Evolutionary conservation across 1,140 invertebrate genomes (phyloP), one percentile per base, ranked within the genome.

Genomic region (Platyscapa corneri): DNA sequence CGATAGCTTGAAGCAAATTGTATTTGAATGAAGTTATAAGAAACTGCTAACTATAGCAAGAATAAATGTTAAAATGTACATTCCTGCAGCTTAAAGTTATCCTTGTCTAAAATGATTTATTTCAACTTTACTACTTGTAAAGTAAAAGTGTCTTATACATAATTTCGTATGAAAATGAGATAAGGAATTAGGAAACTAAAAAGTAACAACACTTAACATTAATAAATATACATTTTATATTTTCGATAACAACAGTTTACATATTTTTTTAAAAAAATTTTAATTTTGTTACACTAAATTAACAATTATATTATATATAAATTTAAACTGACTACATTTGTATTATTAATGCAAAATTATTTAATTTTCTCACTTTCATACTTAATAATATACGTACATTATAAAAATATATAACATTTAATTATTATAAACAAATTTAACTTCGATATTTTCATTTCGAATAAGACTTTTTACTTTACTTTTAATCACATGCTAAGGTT

Each of bases 41-140:
- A 86, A 82, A 86, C 86, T 86, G 86, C 86, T 86, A 86, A 77
- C 78, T 80, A 81, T 86, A 86, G 77, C 86, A 86, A 84, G 76
- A 86, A 86, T 86, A 86, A 86, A 86, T 86, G 34, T 86, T 86
- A 84, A 81, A 86, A 86, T 86, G 56, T 86, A 86, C 86, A 86
- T 84, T 86, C 82, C 82, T 86, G 78, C 82, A 79, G 86, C 86
- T 86, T 80, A 82, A 86, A 84, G 82, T 86, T 84, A 78, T 86
- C 70, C 82, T 86, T 86, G 82, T 81, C 85, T 83, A 79, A 86
- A 82, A 78, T 23, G 39, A 86, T 82, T 86, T 86, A 86, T 83
- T 83, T 82, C 37, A 60, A 80, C 67, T 76, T 60, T 46, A 75
- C 23, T 76, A 67, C 60, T 67, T 80, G 75, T 7, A 39, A 81